These are phyloP conservation scores for Cantharis lateralis DNA, from an alignment of 2,888 invertebrate species.

Conservation along the genomic window DNA sequence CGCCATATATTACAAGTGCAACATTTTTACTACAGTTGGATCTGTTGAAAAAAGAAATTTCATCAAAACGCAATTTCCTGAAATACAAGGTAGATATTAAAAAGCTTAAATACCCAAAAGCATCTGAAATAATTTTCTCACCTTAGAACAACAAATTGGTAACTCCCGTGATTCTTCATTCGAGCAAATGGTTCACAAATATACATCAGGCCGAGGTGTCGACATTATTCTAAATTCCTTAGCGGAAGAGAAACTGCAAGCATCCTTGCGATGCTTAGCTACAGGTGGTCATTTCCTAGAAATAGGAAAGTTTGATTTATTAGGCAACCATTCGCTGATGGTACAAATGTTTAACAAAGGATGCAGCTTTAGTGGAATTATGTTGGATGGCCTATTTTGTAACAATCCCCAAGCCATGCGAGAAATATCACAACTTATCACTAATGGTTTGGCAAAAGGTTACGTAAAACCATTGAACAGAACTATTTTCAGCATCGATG, in stretches of 20 bases:
- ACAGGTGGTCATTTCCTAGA: slow-evolving; percentile 74
- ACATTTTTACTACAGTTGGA: slow-evolving; percentile 71
- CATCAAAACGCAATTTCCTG: slow-evolving; percentile 60
- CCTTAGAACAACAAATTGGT: slow-evolving; percentile 72
- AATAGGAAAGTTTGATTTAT: slow-evolving; percentile 83
- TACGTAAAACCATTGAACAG: slow-evolving; percentile 70
- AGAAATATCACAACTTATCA: slow-evolving; percentile 60
- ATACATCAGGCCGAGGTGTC: slow-evolving; percentile 86
- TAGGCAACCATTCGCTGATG: slow-evolving; percentile 65
- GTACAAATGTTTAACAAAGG: slow-evolving; percentile 74
- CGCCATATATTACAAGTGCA: slow-evolving; percentile 67
- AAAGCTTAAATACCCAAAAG: slow-evolving; percentile 27
- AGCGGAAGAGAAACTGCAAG: slow-evolving; percentile 85
- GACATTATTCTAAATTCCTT: slow-evolving; percentile 90
- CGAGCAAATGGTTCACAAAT: slow-evolving; percentile 80
- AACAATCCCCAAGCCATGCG: slow-evolving; percentile 57
- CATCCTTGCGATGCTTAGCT: slow-evolving; percentile 66
- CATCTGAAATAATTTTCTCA: background rate
- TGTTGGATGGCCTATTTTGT: slow-evolving; percentile 71
- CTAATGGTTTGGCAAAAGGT: slow-evolving; percentile 65
- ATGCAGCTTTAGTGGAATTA: slow-evolving; percentile 76
- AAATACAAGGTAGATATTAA: slow-evolving; percentile 43
- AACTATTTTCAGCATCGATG: slow-evolving; percentile 65
- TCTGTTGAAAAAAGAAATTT: slow-evolving; percentile 67
- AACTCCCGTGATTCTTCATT: slow-evolving; percentile 87